These are phyloP conservation scores for Cylloceria caligata DNA, from an alignment of 2,888 invertebrate genomes.

Conservation along the genomic window DNA sequence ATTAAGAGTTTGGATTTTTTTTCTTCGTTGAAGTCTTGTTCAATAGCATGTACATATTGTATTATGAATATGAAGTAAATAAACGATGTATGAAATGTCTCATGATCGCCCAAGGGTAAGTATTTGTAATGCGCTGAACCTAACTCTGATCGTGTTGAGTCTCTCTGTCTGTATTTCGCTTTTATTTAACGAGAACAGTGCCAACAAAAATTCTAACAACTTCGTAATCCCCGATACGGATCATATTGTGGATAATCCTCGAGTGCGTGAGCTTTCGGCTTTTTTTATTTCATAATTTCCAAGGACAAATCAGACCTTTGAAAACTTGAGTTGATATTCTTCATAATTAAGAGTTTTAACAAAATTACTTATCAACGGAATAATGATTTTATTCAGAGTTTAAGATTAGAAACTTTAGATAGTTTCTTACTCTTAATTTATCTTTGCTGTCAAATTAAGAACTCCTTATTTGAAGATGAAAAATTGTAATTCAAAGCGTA, in stretches of 20 bases:
- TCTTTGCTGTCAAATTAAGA: not conserved
- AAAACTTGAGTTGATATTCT: too few relatives aligned
- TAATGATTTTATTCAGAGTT: too few relatives aligned
- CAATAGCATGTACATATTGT: slow-evolving; percentile 48
- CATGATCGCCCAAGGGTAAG: slow-evolving; percentile 44
- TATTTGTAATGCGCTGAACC: slow-evolving; percentile 35
- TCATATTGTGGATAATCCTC: slow-evolving; percentile 21
- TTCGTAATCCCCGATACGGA: slow-evolving; percentile 2
- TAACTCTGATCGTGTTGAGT: slow-evolving; percentile 49
- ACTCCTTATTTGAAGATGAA: not conserved
- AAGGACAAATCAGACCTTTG: not conserved
- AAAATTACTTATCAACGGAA: too few relatives aligned
- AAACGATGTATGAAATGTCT: slow-evolving; percentile 18
- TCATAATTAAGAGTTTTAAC: too few relatives aligned
- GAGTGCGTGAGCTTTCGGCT: slow-evolving; percentile 28
- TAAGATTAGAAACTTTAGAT: too few relatives aligned
- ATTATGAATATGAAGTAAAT: slow-evolving; percentile 13
- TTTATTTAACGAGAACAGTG: slow-evolving; percentile 46
- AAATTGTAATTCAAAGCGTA: not conserved
- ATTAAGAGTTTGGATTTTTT: slow-evolving; percentile 17
- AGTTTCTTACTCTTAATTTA: too few relatives aligned
- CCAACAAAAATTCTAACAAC: slow-evolving; percentile 38
- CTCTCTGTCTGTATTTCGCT: slow-evolving; percentile 50
- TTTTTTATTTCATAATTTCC: not conserved
- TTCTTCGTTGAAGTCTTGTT: slow-evolving; percentile 20